phyloP scores from a whole-genome alignment of 2,797 vertebrate genomes.

The Acanthurus lineatus region DNA sequence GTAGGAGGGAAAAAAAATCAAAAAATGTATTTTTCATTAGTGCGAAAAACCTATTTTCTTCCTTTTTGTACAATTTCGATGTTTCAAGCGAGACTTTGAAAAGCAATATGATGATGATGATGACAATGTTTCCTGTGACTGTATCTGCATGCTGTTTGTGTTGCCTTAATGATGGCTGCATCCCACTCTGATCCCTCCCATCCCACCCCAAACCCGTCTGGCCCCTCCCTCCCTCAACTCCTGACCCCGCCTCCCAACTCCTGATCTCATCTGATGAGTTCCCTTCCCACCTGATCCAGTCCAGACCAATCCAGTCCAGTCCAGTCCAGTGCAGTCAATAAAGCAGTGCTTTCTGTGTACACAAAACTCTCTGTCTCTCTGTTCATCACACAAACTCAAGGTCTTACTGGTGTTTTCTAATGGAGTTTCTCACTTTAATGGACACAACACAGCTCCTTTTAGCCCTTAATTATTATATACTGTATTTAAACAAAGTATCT shows the following conservation, averaged over 20 bases:
- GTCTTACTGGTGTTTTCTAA: neutral
- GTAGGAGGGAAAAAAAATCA: conserved; percentile 92
- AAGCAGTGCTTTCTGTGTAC: conserved; percentile 98
- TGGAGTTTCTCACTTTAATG: too few relatives aligned
- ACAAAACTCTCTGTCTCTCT: conserved; percentile 56
- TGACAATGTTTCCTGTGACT: conserved; percentile 92
- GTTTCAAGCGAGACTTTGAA: conserved; percentile 93
- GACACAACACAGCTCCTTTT: too few relatives aligned
- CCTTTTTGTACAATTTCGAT: conserved; percentile 99
- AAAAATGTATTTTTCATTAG: conserved; percentile 99
- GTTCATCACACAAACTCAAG: conserved; percentile 26
- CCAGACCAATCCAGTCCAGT: conserved; percentile 84
- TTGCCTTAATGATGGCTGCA: conserved; percentile 93
- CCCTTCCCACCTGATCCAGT: conserved; percentile 86
- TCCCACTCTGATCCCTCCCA: conserved; percentile 85
- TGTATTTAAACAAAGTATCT: too few relatives aligned
- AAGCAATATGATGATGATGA: conserved; percentile 96
- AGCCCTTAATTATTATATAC: too few relatives aligned
- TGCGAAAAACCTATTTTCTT: conserved; percentile 98
- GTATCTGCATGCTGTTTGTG: conserved; percentile 97
- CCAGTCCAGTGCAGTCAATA: conserved; percentile 96
- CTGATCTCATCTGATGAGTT: conserved; percentile 88
- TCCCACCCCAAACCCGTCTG: conserved; percentile 68
- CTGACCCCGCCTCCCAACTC: conserved; percentile 79
- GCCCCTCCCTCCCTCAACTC: conserved; percentile 75